Base-by-base conservation (phyloP, 2,888 invertebrate species). In the Pemphredon lugubris region DNA sequence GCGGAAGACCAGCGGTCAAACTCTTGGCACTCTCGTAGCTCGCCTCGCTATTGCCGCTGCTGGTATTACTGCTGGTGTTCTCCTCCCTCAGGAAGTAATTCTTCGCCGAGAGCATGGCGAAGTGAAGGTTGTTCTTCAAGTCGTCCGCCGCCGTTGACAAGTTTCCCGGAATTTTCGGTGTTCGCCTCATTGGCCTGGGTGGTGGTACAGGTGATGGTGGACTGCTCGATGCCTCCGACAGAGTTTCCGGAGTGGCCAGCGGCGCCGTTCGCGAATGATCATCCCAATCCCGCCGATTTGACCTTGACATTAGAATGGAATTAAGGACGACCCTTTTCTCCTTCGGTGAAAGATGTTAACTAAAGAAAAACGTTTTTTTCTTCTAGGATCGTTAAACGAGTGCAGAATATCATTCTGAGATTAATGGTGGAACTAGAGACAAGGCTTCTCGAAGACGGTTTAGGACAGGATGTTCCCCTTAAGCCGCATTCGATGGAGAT, bases 151-250 rank as follows among this genome's bases (percentile, higher is more conserved):
- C 94, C 18, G 92, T 93, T 32, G 93, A 92, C 44, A 94, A 88
- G 84, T 92, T 93, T 76, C 93, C 93, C 45, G 91, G 91, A 64
- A 94, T 93, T 83, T 93, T 94, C 0, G 93, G 93, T 0, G 94
- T 93, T 16, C 94, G 90, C 37, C 93, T 90, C 91, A 94, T 92
- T 18, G 93, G 91, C 79, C 92, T 91, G 0, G 92, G 92, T 11
- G 92, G 90, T 44, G 92, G 91, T 55, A 93, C 90, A 76, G 93
- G 93, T 18, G 93, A 92, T 71, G 94, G 91, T 20, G 95, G 95
- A 79, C 94, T 93, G 85, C 95, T 95, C 1, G 95, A 95, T n/a
- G 95, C 92, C 87, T 96, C 96, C 0, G 95, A 96, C 11, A 96
- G 89, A 0, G 95, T 95, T 87, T 96, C 96, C 0, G 96, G 96